Evolutionary conservation across 92 coral and sea anemone genomes (phyloP).

Genomic region (Galaxea fascicularis): DNA sequence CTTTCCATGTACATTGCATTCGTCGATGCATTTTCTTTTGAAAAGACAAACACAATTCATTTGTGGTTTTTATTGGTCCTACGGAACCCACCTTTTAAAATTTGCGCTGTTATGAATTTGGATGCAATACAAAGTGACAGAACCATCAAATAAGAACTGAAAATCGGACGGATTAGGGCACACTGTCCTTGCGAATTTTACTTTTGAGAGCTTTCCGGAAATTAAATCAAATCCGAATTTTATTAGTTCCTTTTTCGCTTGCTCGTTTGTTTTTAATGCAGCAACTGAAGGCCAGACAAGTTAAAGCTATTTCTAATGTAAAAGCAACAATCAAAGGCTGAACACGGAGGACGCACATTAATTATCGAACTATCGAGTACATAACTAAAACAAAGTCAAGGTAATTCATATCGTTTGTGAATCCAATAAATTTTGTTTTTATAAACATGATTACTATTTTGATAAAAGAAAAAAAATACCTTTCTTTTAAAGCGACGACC

Average conservation of each 20-base stretch:
- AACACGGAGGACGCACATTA: constrained; percentile 5
- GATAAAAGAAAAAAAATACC: constrained; percentile 17
- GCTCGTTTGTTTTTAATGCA: constrained; percentile 26
- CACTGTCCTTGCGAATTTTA: constrained; percentile 36
- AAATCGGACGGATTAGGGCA: constrained; percentile 46
- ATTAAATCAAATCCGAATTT: constrained; percentile 59
- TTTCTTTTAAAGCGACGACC: background rate
- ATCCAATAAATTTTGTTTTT: constrained; percentile 59
- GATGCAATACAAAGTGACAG: constrained; percentile 51
- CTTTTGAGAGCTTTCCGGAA: constrained; percentile 44
- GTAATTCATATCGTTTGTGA: constrained; percentile 40
- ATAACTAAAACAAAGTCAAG: constrained; percentile 37
- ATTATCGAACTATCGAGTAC: constrained; percentile 26
- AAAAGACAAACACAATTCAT: constrained; percentile 22
- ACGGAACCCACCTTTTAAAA: constrained; percentile 18
- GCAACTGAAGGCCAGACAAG: constrained; percentile 26
- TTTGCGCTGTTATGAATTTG: constrained; percentile 45
- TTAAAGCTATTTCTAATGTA: constrained; percentile 19
- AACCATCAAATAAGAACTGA: constrained; percentile 39
- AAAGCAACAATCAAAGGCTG: constrained; percentile 3
- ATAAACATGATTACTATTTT: constrained; percentile 48
- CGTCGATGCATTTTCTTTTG: constrained; percentile 11
- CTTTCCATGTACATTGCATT: background rate
- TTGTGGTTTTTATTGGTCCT: constrained; percentile 35
- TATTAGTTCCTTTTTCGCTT: constrained; percentile 44